phyloP scores from a whole-genome alignment of 2,888 invertebrate species.

The Aethes cnicana region DNA sequence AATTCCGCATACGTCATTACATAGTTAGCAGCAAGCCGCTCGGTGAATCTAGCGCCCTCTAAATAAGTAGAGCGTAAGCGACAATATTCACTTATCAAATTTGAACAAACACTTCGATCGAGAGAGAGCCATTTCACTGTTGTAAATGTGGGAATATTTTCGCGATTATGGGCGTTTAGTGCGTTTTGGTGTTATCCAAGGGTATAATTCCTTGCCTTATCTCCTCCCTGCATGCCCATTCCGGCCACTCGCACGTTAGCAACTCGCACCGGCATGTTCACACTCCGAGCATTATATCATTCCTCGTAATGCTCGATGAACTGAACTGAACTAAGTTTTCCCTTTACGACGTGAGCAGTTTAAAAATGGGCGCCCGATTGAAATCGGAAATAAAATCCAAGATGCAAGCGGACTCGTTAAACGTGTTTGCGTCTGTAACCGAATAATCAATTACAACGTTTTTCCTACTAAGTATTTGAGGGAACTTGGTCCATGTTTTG shows the following conservation, averaged over 20 bases:
- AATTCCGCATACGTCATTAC: conserved; percentile 6
- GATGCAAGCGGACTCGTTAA: too few species aligned
- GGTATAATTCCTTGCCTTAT: neutral
- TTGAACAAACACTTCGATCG: too few species aligned
- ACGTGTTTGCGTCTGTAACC: too few species aligned
- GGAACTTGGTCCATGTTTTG: too few species aligned
- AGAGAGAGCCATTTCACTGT: too few species aligned
- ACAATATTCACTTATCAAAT: neutral
- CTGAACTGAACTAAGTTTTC: too few species aligned
- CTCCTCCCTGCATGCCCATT: neutral
- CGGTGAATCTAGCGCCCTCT: neutral
- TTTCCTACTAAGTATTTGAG: too few species aligned
- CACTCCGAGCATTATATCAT: conserved; percentile 11
- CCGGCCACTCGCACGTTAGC: neutral
- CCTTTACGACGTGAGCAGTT: too few species aligned
- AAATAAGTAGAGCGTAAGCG: neutral
- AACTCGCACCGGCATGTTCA: conserved; percentile 9
- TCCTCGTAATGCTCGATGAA: neutral
- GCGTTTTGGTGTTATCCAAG: neutral
- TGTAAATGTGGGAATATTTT: neutral
- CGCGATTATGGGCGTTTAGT: neutral
- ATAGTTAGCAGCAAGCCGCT: conserved; percentile 4
- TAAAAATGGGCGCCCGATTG: too few species aligned
- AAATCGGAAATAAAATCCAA: too few species aligned
- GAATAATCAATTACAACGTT: too few species aligned